Evolutionary conservation across 2,113 vertebrate genomes (phyloP).

Genomic region (Danionella cerebrum): DNA sequence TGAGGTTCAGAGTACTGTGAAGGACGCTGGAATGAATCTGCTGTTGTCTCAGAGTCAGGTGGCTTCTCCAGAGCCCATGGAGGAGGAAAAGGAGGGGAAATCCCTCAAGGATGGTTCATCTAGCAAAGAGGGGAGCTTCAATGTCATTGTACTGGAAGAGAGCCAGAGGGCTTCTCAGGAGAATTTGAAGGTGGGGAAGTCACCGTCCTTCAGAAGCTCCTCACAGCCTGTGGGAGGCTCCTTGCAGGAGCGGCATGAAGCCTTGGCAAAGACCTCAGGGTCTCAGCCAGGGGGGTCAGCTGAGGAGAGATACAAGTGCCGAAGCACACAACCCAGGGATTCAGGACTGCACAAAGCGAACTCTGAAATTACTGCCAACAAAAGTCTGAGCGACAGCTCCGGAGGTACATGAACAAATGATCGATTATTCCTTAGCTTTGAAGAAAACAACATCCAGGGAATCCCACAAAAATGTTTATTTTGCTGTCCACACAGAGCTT

Average conservation of each 20-base stretch:
- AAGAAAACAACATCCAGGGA: too few species aligned
- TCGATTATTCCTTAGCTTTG: neutral
- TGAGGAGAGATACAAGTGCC: neutral
- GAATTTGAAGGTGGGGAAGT: neutral
- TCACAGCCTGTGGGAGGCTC: conserved; percentile 39
- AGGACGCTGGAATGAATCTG: conserved; percentile 49
- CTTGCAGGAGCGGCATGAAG: conserved; percentile 13
- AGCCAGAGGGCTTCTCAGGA: conserved; percentile 44
- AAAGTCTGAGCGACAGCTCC: conserved; percentile 75
- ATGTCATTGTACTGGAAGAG: conserved; percentile 49
- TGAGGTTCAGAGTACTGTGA: conserved; percentile 39
- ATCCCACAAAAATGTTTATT: neutral
- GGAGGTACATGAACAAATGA: conserved; percentile 60
- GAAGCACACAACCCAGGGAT: conserved; percentile 9
- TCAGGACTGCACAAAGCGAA: neutral
- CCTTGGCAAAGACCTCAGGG: neutral
- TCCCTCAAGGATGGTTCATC: neutral
- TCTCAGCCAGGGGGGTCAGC: conserved; percentile 27
- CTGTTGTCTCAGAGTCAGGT: conserved; percentile 58
- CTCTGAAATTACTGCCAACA: conserved; percentile 40
- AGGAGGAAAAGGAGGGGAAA: neutral
- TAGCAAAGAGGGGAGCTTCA: conserved; percentile 22
- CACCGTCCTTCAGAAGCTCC: conserved; percentile 9
- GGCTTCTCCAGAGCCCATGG: conserved; percentile 55
- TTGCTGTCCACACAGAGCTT: conserved; percentile 63